Conservation (phyloP, 1,140 invertebrate species). For the Glomeris maerens region DNA sequence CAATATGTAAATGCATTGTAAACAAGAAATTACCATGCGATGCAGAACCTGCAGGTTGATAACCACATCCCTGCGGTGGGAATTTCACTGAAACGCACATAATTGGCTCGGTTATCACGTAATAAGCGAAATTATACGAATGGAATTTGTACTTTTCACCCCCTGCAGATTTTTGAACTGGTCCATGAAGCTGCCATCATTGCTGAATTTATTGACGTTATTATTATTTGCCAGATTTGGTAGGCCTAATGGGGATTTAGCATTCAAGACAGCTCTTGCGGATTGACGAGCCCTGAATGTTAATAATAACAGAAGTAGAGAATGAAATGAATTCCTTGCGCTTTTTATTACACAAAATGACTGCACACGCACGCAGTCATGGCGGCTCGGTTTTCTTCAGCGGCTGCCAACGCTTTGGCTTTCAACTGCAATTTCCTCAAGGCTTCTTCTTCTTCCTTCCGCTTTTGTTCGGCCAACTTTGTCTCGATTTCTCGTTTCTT, state of each 20-base stretch:
- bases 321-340: too few species aligned
- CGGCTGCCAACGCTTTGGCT: neutral
- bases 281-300: too few species aligned
- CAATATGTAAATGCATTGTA: neutral
- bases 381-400: neutral
- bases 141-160: neutral
- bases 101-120: too few species aligned
- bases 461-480: conserved; percentile 43
- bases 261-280: neutral
- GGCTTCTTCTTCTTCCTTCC: conserved; percentile 33
- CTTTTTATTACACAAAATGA: too few species aligned
- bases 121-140: neutral
- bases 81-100: too few species aligned
- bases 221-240: neutral
- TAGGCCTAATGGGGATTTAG: neutral
- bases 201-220: conserved; percentile 41
- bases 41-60: neutral
- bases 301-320: too few species aligned
- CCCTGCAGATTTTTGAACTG: conserved; percentile 50
- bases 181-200: conserved; percentile 65
- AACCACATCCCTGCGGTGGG: too few species aligned
- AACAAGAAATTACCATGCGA: neutral
- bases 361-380: too few species aligned
- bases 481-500: conserved; percentile 58
- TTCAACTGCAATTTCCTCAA: neutral